These are phyloP conservation scores for Micromesistius poutassou DNA, from an alignment of 2,797 vertebrate species.

Conservation along the genomic window DNA sequence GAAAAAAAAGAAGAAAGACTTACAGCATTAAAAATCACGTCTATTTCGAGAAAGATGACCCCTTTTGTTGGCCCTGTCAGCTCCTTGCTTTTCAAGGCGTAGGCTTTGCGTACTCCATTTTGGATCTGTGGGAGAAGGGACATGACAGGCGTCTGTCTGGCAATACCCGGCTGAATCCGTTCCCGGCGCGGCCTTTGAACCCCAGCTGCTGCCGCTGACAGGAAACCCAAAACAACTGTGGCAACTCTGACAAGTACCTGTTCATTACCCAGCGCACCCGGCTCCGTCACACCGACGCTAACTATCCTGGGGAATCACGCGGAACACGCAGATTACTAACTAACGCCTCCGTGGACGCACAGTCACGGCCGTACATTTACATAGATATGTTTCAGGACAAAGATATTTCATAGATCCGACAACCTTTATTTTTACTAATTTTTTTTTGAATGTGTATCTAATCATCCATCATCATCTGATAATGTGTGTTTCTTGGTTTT, in stretches of 20 bases:
- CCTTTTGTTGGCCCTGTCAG: conserved; percentile 99
- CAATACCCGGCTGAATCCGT: conserved; percentile 97
- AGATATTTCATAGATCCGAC: too few species aligned
- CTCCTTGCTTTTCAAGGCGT: conserved; percentile 99
- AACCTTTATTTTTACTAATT: too few species aligned
- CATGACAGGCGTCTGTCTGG: conserved; percentile 99
- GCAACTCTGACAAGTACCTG: conserved; percentile 99
- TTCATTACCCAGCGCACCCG: conserved; percentile 96
- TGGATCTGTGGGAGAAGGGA: conserved; percentile 98
- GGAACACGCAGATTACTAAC: conserved; percentile 63
- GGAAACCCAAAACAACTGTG: conserved; percentile 99
- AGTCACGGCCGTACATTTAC: conserved; percentile 43
- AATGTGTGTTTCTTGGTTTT: conserved; percentile 28
- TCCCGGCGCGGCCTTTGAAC: conserved; percentile 92
- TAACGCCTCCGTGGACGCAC: too few species aligned
- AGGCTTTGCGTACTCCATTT: conserved; percentile 99
- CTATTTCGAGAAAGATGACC: conserved; percentile 99
- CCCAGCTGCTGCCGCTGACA: conserved; percentile 99
- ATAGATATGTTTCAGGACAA: conserved; percentile 13
- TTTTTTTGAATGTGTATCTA: not conserved
- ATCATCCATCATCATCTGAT: not conserved
- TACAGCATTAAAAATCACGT: conserved; percentile 99
- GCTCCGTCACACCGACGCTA: conserved; percentile 97
- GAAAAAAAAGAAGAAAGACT: conserved; percentile 87
- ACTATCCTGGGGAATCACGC: conserved; percentile 98